Base-by-base conservation (phyloP, 2,113 vertebrate genomes). In the Donacobius atricapilla region DNA sequence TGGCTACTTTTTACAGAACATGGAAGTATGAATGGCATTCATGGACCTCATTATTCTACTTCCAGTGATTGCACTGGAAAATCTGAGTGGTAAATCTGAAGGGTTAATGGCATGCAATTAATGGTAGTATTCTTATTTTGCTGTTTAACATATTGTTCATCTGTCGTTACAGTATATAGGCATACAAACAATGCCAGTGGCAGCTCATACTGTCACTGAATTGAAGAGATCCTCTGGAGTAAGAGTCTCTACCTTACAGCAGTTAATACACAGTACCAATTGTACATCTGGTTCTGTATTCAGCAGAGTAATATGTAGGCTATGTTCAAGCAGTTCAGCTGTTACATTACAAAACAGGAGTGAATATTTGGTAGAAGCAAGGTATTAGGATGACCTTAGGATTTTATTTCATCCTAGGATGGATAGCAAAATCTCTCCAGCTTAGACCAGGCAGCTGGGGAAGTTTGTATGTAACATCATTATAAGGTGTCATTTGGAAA, bases 201-300 rank as follows among this genome's bases (percentile, higher is more conserved):
- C n/a, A 61, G 50, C 28, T 60, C 17, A 24, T 39, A 35, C 13
- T 71, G 35, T 40, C 7, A 1, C 48, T 77, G 79, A 61, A 44
- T 56, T 50, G 51, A 83, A 56, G 44, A 54, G 39, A 42, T 31
- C 9, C 42, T 73, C 35, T 66, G 7, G 1, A 44, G 6, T 83
- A 63, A 65, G 15, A 21, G 24, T 53, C 25, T 58, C 15, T 81
- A 13, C 15, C 21, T 87, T 50, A 30, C 0, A 2, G 15, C 31
- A 28, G 22, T 48, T 83, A 35, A 18, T 82, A 11, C 10, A 10
- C 2, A 10, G 65, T 85, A 71, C 44, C 4, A n/a, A 19, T 53
- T 1, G 4, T 40, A 20, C 0, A 0, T 47, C 18, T 75, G 35
- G n/a, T 60, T 61, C 50, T 50, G 16, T 82, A n/a, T 47, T 71